These are phyloP conservation scores for Melanotaenia trifasciata DNA, from an alignment of 2,797 vertebrate genomes.

Conservation along the genomic window DNA sequence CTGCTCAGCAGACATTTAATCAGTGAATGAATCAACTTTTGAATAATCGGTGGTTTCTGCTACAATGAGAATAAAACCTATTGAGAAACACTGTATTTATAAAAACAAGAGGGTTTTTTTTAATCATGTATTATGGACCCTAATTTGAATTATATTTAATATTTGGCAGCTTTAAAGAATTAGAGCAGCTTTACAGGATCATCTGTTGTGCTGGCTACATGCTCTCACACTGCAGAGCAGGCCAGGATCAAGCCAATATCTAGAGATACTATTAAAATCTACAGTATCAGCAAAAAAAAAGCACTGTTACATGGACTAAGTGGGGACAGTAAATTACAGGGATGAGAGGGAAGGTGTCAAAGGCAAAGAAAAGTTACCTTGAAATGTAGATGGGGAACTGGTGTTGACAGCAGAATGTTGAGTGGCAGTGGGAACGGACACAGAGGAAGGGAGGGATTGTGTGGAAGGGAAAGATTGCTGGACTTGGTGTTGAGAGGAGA, in stretches of 20 bases:
- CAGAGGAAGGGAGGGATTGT: slow-evolving; percentile 83
- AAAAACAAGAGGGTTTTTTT: not conserved
- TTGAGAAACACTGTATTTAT: not conserved
- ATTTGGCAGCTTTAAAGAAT: slow-evolving; percentile 3
- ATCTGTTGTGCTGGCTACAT: slow-evolving; percentile 58
- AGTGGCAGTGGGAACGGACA: slow-evolving; percentile 85
- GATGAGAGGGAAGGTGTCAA: slow-evolving; percentile 45
- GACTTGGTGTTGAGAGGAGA: slow-evolving; percentile 58
- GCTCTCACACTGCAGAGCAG: slow-evolving; percentile 40
- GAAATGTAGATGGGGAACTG: slow-evolving; percentile 87
- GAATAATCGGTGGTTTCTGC: not conserved
- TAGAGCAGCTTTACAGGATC: slow-evolving; percentile 41
- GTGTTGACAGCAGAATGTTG: slow-evolving; percentile 88
- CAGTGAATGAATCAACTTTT: slow-evolving; percentile 3
- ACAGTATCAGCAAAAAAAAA: slow-evolving; percentile 33
- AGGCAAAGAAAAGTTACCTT: slow-evolving; percentile 84
- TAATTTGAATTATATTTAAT: not conserved
- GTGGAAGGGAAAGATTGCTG: slow-evolving; percentile 57
- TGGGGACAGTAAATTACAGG: slow-evolving; percentile 36
- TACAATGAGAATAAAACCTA: not conserved
- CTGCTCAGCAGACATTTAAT: slow-evolving; percentile 45
- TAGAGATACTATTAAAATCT: slow-evolving; percentile 21
- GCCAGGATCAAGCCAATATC: slow-evolving; percentile 31
- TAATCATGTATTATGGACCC: not conserved
- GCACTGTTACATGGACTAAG: slow-evolving; percentile 7